These are phyloP conservation scores for Lanistes nyassanus DNA, from an alignment of 1,140 invertebrate species.

Conservation along the genomic window DNA sequence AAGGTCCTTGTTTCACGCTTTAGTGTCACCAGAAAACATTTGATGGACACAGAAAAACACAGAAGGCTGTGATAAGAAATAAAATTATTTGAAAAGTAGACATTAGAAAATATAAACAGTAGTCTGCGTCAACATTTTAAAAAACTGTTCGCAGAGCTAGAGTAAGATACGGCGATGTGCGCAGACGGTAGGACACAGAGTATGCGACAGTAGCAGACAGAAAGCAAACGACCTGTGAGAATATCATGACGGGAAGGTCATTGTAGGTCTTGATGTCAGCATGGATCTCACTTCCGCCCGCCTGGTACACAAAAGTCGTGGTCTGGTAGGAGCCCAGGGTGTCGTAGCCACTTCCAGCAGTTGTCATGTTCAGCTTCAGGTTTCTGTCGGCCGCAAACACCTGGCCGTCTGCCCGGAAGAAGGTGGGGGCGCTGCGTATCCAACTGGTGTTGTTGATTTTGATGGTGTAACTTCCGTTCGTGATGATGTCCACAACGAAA, in stretches of 20 bases:
- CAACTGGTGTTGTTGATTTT: slow-evolving; percentile 29
- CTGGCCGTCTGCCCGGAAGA: slow-evolving; percentile 35
- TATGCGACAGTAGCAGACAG: not conserved
- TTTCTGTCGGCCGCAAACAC: slow-evolving; percentile 22
- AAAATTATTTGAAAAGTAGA: too few relatives aligned
- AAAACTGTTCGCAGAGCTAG: too few relatives aligned
- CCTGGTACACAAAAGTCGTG: slow-evolving; percentile 16
- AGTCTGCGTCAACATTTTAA: too few relatives aligned
- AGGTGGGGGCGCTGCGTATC: slow-evolving; percentile 35
- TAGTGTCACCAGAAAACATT: too few relatives aligned
- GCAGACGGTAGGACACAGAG: not conserved
- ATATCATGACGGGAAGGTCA: not conserved
- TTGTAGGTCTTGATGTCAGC: slow-evolving; percentile 28
- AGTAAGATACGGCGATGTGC: not conserved
- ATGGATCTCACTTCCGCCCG: slow-evolving; percentile 11
- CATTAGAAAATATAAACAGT: too few relatives aligned
- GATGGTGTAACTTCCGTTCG: slow-evolving; percentile 32
- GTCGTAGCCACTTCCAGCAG: slow-evolving; percentile 22
- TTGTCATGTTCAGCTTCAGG: slow-evolving; percentile 18
- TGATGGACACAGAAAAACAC: not conserved
- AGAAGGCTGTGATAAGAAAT: not conserved
- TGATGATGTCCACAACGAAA: not conserved
- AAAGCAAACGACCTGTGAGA: not conserved
- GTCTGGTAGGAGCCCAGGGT: slow-evolving; percentile 29
- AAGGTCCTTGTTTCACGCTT: too few relatives aligned